phyloP scores from a whole-genome alignment of 2,113 vertebrate species.

The Fulmarus glacialis region DNA sequence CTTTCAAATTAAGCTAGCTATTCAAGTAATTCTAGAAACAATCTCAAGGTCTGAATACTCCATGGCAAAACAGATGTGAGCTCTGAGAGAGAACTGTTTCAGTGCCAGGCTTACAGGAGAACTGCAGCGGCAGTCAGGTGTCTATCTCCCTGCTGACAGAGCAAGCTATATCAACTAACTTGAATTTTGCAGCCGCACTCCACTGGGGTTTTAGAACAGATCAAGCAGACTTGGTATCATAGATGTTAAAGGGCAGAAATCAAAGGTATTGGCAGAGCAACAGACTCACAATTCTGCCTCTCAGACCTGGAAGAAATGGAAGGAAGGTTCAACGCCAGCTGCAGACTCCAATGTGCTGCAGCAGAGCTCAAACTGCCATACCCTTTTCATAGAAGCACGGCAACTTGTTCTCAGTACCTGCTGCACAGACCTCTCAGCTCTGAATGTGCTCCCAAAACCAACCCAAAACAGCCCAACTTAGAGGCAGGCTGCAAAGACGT shows the following conservation, averaged over 20 bases:
- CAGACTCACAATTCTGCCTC: background rate
- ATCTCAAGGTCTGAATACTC: background rate
- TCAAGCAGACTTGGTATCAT: background rate
- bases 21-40: background rate
- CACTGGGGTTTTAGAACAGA: background rate
- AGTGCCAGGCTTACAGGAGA: background rate
- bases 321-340: background rate
- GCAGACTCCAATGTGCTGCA: background rate
- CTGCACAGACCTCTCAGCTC: background rate
- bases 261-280: background rate
- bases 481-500: background rate
- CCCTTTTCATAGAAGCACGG: background rate
- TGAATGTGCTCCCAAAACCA: background rate
- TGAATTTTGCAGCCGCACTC: background rate
- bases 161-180: background rate
- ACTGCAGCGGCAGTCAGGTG: background rate
- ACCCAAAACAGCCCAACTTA: background rate
- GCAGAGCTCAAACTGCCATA: background rate
- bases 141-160: background rate
- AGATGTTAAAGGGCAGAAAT: background rate
- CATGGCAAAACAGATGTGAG: background rate
- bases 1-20: constrained; percentile 2
- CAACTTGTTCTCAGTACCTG: background rate
- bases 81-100: background rate
- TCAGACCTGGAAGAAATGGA: background rate